These are phyloP conservation scores for Loris lydekkerianus DNA, from an alignment of 2,797 vertebrate species.

Conservation along the genomic window DNA sequence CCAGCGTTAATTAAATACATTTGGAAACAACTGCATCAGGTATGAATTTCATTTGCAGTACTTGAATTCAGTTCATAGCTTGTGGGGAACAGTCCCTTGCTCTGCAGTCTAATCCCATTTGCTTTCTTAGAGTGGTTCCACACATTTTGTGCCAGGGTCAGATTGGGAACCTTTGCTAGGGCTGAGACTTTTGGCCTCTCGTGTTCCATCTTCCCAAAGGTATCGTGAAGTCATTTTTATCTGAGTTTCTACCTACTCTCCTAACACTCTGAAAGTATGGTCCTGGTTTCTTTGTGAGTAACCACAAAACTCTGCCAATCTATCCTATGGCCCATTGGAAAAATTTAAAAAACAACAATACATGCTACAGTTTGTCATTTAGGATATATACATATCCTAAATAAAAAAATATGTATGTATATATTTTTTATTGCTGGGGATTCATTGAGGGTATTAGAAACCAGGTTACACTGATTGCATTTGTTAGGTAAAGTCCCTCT, in stretches of 20 bases:
- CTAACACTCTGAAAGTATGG: not conserved
- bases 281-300: not conserved
- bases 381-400: not conserved
- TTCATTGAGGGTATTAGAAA: too few species aligned
- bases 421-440: too few species aligned
- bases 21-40: not conserved
- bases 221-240: not conserved
- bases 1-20: conserved; percentile 7
- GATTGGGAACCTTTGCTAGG: not conserved
- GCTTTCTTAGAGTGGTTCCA: not conserved
- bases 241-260: not conserved
- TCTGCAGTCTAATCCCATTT: conserved; percentile 6
- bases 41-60: not conserved
- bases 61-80: not conserved
- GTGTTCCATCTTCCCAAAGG: not conserved
- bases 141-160: not conserved
- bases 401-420: too few species aligned
- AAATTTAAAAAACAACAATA: not conserved
- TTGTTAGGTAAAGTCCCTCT: too few species aligned
- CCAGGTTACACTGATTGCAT: too few species aligned
- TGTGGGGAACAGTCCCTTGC: not conserved
- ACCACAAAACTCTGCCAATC: not conserved
- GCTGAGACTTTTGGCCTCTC: not conserved
- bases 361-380: conserved; percentile 21
- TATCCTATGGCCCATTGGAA: not conserved